A percentile compares a stretch with the other conserved stretches of the same genome.
Conservation (phyloP, 1,140 invertebrate species). For the Brachionus rotundiformis region DNA sequence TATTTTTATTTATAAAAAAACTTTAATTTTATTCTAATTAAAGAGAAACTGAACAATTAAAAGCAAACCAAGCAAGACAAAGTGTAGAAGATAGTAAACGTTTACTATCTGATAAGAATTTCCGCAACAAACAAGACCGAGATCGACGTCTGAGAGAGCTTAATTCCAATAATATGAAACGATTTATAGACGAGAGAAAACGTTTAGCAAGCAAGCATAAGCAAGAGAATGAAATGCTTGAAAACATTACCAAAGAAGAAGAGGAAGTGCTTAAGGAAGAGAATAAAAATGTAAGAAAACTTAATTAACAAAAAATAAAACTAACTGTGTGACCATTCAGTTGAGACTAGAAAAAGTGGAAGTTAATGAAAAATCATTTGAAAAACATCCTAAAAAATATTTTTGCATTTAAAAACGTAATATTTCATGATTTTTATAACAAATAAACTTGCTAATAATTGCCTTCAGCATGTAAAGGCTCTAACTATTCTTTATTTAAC, state of each 20-base stretch:
- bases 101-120: constrained; percentile 88
- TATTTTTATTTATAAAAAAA: too few species aligned
- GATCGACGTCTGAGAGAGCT: constrained; percentile 85
- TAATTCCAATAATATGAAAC: constrained; percentile 97
- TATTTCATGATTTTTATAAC: background rate
- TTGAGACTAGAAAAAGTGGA: constrained; percentile 26
- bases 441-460: background rate
- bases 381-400: constrained; percentile 31
- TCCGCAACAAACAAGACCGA: constrained; percentile 94
- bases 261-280: constrained; percentile 73
- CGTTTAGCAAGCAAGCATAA: constrained; percentile 81
- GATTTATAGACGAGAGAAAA: constrained; percentile 95
- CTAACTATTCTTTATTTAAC: background rate
- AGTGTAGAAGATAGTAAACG: constrained; percentile 95
- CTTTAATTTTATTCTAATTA: too few species aligned
- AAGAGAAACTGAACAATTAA: constrained; percentile 71
- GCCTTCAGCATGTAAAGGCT: background rate
- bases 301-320: background rate
- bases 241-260: constrained; percentile 86
- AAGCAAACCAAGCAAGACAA: constrained; percentile 86
- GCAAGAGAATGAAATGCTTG: constrained; percentile 88
- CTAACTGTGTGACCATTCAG: background rate
- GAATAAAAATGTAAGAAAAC: constrained; percentile 33
- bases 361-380: constrained; percentile 38
- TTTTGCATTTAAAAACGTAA: constrained; percentile 38